Conservation (phyloP, 2,113 vertebrate genomes). For the Pimephales promelas region DNA sequence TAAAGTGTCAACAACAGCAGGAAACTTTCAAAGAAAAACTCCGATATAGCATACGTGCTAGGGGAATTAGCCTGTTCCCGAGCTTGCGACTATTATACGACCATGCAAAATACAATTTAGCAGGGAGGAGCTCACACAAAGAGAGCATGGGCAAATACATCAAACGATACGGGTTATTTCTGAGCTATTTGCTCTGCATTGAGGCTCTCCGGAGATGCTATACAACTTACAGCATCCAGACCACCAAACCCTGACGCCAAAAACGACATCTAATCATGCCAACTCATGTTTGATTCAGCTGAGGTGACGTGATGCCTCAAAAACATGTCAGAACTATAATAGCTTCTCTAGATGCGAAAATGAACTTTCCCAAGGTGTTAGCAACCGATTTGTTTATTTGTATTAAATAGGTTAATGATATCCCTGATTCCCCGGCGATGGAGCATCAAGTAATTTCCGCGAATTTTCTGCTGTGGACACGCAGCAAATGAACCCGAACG, state of each 20-base stretch:
- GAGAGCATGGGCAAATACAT: constrained; percentile 18
- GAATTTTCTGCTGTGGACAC: background rate
- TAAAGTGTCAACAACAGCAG: constrained; percentile 57
- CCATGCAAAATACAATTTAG: constrained; percentile 47
- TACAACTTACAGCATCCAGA: background rate
- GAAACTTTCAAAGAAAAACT: constrained; percentile 55
- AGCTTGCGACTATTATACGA: constrained; percentile 10
- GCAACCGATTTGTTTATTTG: constrained; percentile 8
- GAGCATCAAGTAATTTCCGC: background rate
- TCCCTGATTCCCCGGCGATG: background rate
- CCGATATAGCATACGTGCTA: constrained; percentile 38
- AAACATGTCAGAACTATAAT: constrained; percentile 21
- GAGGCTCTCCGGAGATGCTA: constrained; percentile 8
- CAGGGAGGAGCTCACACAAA: constrained; percentile 4
- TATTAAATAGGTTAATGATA: constrained; percentile 20
- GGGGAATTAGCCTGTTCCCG: constrained; percentile 34
- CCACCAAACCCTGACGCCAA: background rate
- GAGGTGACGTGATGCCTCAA: constrained; percentile 5
- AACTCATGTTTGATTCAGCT: background rate
- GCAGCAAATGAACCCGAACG: background rate
- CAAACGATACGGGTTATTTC: constrained; percentile 10
- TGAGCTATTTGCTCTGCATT: background rate
- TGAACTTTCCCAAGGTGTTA: background rate
- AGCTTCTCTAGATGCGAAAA: background rate
- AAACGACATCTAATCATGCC: background rate